Evolutionary conservation across 2,113 vertebrate species (phyloP).

Genomic region (Gymnocephalus cernua): DNA sequence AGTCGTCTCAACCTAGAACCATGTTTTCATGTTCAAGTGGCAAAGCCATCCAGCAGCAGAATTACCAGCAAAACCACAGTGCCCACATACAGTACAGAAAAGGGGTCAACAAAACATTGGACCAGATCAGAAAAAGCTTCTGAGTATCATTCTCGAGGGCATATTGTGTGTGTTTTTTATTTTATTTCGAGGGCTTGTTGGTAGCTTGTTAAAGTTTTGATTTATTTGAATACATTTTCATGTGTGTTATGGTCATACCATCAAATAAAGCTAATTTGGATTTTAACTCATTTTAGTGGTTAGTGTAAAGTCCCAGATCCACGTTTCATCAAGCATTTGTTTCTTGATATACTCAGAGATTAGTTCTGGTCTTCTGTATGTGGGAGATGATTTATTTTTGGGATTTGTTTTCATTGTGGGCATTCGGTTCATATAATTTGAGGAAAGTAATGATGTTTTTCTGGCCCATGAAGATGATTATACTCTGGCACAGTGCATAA

Average conservation of each 20-base stretch:
- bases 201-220: neutral
- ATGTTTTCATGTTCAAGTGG: neutral
- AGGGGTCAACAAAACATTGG: neutral
- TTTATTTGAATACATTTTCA: neutral
- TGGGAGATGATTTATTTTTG: slow-evolving; percentile 8
- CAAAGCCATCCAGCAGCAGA: neutral
- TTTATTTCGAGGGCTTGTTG: neutral
- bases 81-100: neutral
- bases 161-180: neutral
- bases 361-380: neutral
- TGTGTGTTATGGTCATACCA: neutral
- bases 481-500: slow-evolving; percentile 24
- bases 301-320: neutral
- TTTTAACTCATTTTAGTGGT: neutral
- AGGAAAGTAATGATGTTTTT: slow-evolving; percentile 38
- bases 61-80: neutral
- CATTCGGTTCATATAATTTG: slow-evolving; percentile 11
- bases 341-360: slow-evolving; percentile 14
- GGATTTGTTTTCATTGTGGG: slow-evolving; percentile 2
- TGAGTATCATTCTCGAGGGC: neutral
- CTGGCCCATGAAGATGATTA: slow-evolving; percentile 34
- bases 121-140: neutral
- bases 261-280: slow-evolving; percentile 17
- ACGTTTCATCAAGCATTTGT: slow-evolving; percentile 16
- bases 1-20: neutral